phyloP scores from a whole-genome alignment of 2,888 invertebrate genomes.

The Deilephila porcellus region DNA sequence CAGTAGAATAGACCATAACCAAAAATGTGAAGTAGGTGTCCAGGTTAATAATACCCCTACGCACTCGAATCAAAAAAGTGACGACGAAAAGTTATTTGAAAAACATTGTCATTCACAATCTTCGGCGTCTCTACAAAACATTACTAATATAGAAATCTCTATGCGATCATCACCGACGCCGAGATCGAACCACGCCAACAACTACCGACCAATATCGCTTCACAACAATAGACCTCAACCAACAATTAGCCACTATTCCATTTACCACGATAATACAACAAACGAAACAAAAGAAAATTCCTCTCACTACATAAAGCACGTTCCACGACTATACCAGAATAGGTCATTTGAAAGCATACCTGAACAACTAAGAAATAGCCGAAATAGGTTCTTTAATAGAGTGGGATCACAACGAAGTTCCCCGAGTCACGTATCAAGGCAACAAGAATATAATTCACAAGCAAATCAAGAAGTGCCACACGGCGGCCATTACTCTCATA shows the following conservation, averaged over 20 bases:
- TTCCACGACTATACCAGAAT: constrained; percentile 76
- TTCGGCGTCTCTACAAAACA: constrained; percentile 77
- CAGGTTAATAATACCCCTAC: constrained; percentile 65
- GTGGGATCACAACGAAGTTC: constrained; percentile 77
- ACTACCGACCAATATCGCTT: constrained; percentile 79
- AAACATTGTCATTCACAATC: constrained; percentile 68
- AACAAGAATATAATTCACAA: constrained; percentile 63
- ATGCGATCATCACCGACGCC: constrained; percentile 69
- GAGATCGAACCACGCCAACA: constrained; percentile 60
- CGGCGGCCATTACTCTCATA: constrained; percentile 66
- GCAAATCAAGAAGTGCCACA: constrained; percentile 60
- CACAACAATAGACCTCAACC: constrained; percentile 69
- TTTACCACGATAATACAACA: constrained; percentile 65
- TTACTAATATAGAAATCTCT: constrained; percentile 80
- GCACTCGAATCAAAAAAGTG: constrained; percentile 77
- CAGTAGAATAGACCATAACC: constrained; percentile 54
- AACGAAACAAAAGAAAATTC: constrained; percentile 78
- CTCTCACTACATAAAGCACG: constrained; percentile 76
- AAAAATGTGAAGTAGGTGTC: constrained; percentile 67
- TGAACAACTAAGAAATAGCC: constrained; percentile 74
- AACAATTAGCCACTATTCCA: constrained; percentile 54
- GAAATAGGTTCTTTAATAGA: constrained; percentile 77
- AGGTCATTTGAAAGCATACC: constrained; percentile 81
- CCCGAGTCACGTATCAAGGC: constrained; percentile 61
- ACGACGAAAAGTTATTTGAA: constrained; percentile 81